Conservation (phyloP, 2,113 vertebrate genomes). For the Corythornis cristatus region DNA sequence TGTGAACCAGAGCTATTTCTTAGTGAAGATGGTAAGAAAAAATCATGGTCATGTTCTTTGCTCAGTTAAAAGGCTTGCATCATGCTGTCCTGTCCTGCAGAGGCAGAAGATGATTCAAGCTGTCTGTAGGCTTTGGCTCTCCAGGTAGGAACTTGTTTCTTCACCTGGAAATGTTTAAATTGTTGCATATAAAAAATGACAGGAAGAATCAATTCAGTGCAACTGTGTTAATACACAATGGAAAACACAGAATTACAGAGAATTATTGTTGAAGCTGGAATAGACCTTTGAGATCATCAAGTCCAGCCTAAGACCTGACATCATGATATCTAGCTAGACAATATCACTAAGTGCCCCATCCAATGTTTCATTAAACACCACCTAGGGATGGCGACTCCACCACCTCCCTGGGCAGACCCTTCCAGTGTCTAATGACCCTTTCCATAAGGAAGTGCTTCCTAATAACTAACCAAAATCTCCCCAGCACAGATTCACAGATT, state of each 20-base stretch:
- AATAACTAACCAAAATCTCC: too few species aligned
- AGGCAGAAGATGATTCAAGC: neutral
- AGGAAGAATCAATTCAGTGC: neutral
- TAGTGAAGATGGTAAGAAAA: neutral
- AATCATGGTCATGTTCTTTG: neutral
- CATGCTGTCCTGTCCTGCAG: rapidly evolving
- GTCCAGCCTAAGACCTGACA: too few species aligned
- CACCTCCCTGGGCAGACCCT: too few species aligned
- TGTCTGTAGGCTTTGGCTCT: neutral
- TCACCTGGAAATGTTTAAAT: neutral
- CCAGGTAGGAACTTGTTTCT: neutral
- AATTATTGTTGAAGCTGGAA: too few species aligned
- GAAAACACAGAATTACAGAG: neutral
- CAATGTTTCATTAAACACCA: too few species aligned
- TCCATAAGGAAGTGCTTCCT: too few species aligned
- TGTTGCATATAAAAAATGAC: neutral
- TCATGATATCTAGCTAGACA: too few species aligned
- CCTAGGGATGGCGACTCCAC: too few species aligned
- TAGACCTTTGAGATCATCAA: too few species aligned
- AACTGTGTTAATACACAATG: neutral
- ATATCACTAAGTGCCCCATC: too few species aligned
- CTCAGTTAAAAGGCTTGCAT: neutral
- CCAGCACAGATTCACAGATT: too few species aligned
- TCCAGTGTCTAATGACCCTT: too few species aligned
- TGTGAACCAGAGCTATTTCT: neutral